Base-by-base conservation (phyloP, 2,888 invertebrate genomes). In the Nipponacmea schrenckii region DNA sequence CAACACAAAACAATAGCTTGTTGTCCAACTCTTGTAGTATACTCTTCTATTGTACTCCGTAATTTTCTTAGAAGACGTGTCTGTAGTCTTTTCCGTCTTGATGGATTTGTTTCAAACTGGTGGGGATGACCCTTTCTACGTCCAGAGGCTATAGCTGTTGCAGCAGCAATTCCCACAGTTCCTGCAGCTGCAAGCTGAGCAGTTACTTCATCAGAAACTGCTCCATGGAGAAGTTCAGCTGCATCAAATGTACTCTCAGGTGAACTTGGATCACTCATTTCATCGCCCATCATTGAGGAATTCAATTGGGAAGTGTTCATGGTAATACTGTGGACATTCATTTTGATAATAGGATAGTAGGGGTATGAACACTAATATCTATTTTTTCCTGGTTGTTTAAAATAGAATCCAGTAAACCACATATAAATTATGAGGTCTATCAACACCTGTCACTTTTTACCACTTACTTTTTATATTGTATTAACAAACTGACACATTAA, bases 61-160 rank as follows among this genome's bases (percentile, higher is more conserved):
- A 90, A 75, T 77, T 90, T 90, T 72, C 90, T 89, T 68, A 97
- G 91, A 75, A 97, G 91, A 85, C 97, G 92, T 87, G 97, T 97
- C 90, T 97, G 97, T 89, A 97, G 97, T 66, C 97, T 91, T 90
- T 97, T 97, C 82, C 97, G 91, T 79, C 97, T 96, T 48, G 97
- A 97, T 3, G 97, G 97, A 91, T 97, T 97, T 69, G 97, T 97
- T 90, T 97, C 97, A 89, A 97, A 97, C 74, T 96, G 95, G 90
- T 97, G 97, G 62, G 96, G 96, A 82, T 96, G 91, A 90, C 97
- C 96, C 84, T 96, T 92, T 88, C 97, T 97, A 90, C 97, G 97
- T 26, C 84, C 95, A 10, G 97, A 96, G 26, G 96, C 96, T 82
- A 97, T 97, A 56, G 97, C 97, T 64, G 97, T 97, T 5, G 97